A percentile compares a stretch with the other conserved stretches of the same genome.
Conservation (phyloP, 1,140 invertebrate species). For the Drosophila punjabiensis region DNA sequence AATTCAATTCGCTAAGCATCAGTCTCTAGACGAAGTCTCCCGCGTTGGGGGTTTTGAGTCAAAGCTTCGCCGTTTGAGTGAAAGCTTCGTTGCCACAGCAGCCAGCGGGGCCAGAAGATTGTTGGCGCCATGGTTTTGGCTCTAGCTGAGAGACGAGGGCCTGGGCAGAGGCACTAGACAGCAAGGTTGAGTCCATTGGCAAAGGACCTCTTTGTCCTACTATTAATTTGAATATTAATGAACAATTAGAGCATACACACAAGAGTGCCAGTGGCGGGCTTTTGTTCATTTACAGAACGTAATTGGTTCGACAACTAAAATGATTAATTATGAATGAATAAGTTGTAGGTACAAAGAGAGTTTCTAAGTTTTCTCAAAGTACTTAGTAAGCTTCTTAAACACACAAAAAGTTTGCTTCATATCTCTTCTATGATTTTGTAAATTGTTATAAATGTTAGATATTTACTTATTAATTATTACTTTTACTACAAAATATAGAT, state of each 20-base stretch:
- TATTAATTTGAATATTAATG: conserved; percentile 50
- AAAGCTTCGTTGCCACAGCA: conserved; percentile 65
- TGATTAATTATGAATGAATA: conserved; percentile 6
- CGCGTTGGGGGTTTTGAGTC: conserved; percentile 19
- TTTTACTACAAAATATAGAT: background rate
- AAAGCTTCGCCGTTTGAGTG: conserved; percentile 50
- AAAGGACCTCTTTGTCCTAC: conserved; percentile 12
- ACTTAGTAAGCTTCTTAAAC: too few relatives aligned
- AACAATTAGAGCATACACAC: background rate
- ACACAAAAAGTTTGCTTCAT: background rate
- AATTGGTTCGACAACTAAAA: conserved; percentile 1
- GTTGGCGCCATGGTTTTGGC: conserved; percentile 53
- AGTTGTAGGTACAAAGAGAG: background rate
- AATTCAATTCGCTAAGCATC: conserved; percentile 58
- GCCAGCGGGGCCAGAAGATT: conserved; percentile 40
- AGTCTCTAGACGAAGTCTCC: conserved; percentile 44
- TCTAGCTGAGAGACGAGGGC: conserved; percentile 10
- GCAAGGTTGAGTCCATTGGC: conserved; percentile 11
- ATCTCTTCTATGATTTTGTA: too few relatives aligned
- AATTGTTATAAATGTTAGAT: background rate
- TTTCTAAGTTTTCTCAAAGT: background rate
- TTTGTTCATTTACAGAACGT: background rate
- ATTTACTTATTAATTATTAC: background rate
- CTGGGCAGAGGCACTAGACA: conserved; percentile 43
- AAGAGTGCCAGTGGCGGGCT: background rate